Base-by-base conservation (phyloP, 2,888 invertebrate genomes). In the Dascillus cervinus region DNA sequence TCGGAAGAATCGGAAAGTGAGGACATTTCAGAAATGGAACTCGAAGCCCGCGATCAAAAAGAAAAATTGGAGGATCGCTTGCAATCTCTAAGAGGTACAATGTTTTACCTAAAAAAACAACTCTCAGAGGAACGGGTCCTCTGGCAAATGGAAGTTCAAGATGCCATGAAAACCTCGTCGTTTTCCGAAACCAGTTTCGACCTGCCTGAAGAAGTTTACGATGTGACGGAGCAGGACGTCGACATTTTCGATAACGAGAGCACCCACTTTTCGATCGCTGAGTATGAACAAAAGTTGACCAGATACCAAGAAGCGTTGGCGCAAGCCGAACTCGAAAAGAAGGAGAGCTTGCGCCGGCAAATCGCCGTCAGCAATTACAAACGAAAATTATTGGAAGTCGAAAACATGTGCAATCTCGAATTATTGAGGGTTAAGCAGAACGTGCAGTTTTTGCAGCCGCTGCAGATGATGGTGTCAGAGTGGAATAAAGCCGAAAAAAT, bases 331-430 rank as follows among this genome's bases (percentile, higher is more conserved):
- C 56, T 53, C 9, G 61, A 64, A 26, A 57, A 55, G 32, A 48
- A 48, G 22, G 43, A 46, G 15, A 54, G 50, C 17, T 37, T 58
- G 13, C 52, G 58, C 28, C 58, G 58, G 29, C 58, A 58, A 37
- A 35, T 60, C 15, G 56, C 63, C 5, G 56, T 62, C 3, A 56
- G 57, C 14, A 60, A 62, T 26, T 67, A 65, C 33, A 59, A 56
- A 35, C 50, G 59, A 4, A 56, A 58, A 37, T 38, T 67, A 12
- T 33, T 58, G 8, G 66, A 67, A 41, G 60, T 66, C 3, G 66
- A 67, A 43, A 63, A 59, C 26, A 56, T 67, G 49, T 66, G 66
- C 32, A 60, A 64, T 42, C 47, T 63, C 34, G 66, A 67, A 41
- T 39, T 67, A 24, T 46, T 58, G 15, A 53, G 59, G 26, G 62